Evolutionary conservation across 1,140 invertebrate species (phyloP).

Genomic region (Drosophila baimaii): DNA sequence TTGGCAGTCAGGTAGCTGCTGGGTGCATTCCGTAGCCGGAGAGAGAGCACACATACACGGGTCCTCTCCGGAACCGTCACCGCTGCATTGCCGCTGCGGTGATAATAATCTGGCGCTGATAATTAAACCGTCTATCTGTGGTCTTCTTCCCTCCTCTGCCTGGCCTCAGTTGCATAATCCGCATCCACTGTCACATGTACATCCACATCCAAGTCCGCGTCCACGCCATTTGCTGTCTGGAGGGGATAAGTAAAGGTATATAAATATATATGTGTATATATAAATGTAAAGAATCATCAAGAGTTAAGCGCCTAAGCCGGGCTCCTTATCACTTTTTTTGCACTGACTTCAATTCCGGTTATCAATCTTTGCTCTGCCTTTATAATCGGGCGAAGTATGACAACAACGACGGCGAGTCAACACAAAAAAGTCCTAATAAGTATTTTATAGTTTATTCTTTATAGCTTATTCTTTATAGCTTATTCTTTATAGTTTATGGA

Average conservation of each 20-base stretch:
- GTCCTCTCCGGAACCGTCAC: slow-evolving; percentile 27
- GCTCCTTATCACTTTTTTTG: slow-evolving; percentile 24
- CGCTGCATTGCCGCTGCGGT: slow-evolving; percentile 54
- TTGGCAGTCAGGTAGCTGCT: slow-evolving; percentile 31
- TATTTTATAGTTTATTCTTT: slow-evolving; percentile 10
- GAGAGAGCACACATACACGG: slow-evolving; percentile 29
- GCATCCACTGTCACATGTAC: slow-evolving; percentile 40
- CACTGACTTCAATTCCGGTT: slow-evolving; percentile 18
- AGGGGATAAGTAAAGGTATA: slow-evolving; percentile 3
- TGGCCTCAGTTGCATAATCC: slow-evolving; percentile 64
- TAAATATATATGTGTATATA: background rate
- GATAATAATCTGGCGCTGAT: slow-evolving; percentile 75
- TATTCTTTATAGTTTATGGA: slow-evolving; percentile 18
- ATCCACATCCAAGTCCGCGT: slow-evolving; percentile 23
- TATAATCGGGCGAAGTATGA: background rate
- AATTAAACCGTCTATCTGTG: slow-evolving; percentile 60
- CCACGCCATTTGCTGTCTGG: slow-evolving; percentile 31
- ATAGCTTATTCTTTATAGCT: slow-evolving; percentile 13
- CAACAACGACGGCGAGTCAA: slow-evolving; percentile 1
- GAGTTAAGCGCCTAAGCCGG: background rate
- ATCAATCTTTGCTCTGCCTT: slow-evolving; percentile 26
- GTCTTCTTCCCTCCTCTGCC: slow-evolving; percentile 24
- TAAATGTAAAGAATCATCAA: slow-evolving; percentile 19
- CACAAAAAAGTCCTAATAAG: slow-evolving; percentile 5
- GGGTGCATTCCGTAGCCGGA: slow-evolving; percentile 24